These are phyloP conservation scores for Neosalanx taihuensis DNA, from an alignment of 2,797 vertebrate genomes.

Conservation along the genomic window DNA sequence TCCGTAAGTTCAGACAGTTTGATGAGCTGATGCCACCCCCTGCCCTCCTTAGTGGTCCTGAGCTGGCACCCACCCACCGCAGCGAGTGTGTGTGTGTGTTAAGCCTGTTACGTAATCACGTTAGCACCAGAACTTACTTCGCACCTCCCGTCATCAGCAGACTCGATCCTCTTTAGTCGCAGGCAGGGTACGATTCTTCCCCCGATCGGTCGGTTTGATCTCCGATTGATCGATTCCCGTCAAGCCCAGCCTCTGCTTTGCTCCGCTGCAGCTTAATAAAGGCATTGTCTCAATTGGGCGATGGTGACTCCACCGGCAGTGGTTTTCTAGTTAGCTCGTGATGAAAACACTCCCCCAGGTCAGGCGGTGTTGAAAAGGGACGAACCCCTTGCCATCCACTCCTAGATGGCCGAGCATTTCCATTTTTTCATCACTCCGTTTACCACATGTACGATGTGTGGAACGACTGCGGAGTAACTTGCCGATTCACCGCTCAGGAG, in stretches of 20 bases:
- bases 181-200: neutral
- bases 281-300: neutral
- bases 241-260: neutral
- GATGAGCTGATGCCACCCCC: neutral
- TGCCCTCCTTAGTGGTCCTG: neutral
- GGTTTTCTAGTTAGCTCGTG: too few species aligned
- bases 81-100: neutral
- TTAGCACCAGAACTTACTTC: neutral
- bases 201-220: neutral
- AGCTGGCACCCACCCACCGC: neutral
- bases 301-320: neutral
- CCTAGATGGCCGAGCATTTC: too few species aligned
- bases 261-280: neutral
- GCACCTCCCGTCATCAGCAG: neutral
- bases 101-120: constrained; percentile 5
- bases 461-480: neutral
- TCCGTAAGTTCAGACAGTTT: constrained; percentile 8
- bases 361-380: too few species aligned
- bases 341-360: too few species aligned
- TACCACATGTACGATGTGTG: too few species aligned
- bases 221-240: too few species aligned
- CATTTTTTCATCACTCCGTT: too few species aligned
- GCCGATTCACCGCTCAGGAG: neutral
- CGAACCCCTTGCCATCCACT: too few species aligned
- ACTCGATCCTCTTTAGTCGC: neutral